Conservation (phyloP, 2,888 invertebrate genomes). For the Spodoptera exigua region DNA sequence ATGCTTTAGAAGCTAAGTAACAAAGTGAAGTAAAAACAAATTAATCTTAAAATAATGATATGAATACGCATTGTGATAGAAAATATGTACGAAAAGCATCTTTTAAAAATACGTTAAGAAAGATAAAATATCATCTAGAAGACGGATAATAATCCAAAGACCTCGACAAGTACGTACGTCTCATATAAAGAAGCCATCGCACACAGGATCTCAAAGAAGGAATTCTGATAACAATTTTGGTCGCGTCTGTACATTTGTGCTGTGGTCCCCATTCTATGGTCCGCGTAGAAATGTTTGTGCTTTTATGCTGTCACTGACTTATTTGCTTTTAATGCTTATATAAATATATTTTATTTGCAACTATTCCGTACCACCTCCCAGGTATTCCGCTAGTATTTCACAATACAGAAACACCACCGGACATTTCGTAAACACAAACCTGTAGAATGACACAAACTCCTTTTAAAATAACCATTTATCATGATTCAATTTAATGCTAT, state of each 20-base stretch:
- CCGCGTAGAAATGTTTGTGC: constrained; percentile 66
- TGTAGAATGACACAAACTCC: constrained; percentile 34
- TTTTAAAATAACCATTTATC: constrained; percentile 50
- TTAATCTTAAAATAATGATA: no score
- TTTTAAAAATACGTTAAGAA: no score
- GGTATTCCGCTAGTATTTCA: constrained; percentile 45
- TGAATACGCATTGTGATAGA: no score
- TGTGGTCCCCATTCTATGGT: constrained; percentile 65
- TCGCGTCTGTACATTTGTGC: constrained; percentile 66
- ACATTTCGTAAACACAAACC: constrained; percentile 38
- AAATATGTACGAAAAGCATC: no score
- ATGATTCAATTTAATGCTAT: constrained; percentile 53
- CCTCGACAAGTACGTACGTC: background rate
- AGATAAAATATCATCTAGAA: background rate
- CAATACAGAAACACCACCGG: constrained; percentile 34
- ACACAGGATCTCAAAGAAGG: constrained; percentile 22
- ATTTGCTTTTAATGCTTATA: constrained; percentile 65
- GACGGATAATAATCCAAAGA: background rate
- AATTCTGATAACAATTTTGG: constrained; percentile 57
- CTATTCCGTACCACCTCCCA: constrained; percentile 43
- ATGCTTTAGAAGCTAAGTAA: no score
- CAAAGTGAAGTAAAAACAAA: no score
- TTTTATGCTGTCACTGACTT: constrained; percentile 75
- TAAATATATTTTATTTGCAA: constrained; percentile 55
- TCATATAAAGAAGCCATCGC: constrained; percentile 5